Evolutionary conservation across 2,797 vertebrate genomes (phyloP), one percentile per base, ranked within the genome.

Genomic region (Lepilemur ruficaudatus): DNA sequence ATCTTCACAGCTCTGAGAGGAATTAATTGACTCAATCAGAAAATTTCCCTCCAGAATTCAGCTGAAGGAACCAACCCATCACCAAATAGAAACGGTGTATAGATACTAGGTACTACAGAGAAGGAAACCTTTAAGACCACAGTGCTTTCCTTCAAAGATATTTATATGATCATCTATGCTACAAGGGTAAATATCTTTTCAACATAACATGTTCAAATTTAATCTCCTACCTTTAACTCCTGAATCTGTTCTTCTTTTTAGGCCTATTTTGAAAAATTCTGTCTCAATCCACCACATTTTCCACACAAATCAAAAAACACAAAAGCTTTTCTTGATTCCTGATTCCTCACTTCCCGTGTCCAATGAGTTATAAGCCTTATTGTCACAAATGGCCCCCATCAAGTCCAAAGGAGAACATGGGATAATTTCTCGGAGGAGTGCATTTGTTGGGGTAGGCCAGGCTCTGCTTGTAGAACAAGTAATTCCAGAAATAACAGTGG

Each of bases 31-130:
- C 50, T 72, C 35, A 57, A 46, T 78, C 23, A 73, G 52, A 94
- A 92, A 82, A 87, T 94, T 90, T 83, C n/a, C 78, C 78, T 93
- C 38, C 61, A 90, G 35, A 97, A 93, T 84, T 95, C 75, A 83
- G n/a, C 70, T 78, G 38, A 79, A 81, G 22, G 55, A 94, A 95
- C 2, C 23, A 85, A 38, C 25, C 25, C 38, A 95, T 11, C 23
- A 83, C 75, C 72, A 95, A 63, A 38, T 50, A 69, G 14, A 87
- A 84, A 80, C 23, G 35, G 28, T 38, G 76, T 23, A 25, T 9
- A 59, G 28, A 78, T 6, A 61, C 15, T 83, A 82, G 55, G 70
- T 38, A 50, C 55, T 41, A 55, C 2, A 78, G 75, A 5, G 23
- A 82, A 89, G 75, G 69, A 87, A 75, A 83, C 32, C 85, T 28